A percentile compares a stretch with the other conserved stretches of the same genome.
Conservation (phyloP, 1,140 invertebrate species). For the Sarcophaga bullata region DNA sequence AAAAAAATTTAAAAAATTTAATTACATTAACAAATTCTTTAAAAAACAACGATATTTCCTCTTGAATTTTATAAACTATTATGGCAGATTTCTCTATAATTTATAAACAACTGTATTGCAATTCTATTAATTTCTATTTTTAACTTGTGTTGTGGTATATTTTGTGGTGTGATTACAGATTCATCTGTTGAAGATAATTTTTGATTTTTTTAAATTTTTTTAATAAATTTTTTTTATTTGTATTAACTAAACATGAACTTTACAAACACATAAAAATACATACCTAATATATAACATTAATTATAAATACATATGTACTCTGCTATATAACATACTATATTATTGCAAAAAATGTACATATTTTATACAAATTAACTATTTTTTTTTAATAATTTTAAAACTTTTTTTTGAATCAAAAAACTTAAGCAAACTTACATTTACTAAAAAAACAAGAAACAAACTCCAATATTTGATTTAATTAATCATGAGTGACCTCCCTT, state of each 20-base stretch:
- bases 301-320: slow-evolving; percentile 21
- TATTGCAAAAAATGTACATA: no score
- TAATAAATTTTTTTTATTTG: background rate
- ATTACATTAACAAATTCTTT: no score
- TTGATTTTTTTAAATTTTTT: background rate
- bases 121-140: background rate
- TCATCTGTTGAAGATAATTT: slow-evolving; percentile 6
- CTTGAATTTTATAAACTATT: no score
- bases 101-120: no score
- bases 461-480: background rate
- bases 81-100: no score
- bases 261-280: background rate
- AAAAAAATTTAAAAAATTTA: no score
- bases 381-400: no score
- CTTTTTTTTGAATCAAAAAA: no score
- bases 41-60: no score
- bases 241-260: background rate
- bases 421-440: background rate
- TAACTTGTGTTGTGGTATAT: background rate
- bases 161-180: background rate
- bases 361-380: no score
- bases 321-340: no score
- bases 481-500: slow-evolving; percentile 39
- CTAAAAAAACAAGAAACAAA: background rate
- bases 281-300: background rate